phyloP scores from a whole-genome alignment of 2,797 vertebrate species.

The Simalia tracyae region DNA sequence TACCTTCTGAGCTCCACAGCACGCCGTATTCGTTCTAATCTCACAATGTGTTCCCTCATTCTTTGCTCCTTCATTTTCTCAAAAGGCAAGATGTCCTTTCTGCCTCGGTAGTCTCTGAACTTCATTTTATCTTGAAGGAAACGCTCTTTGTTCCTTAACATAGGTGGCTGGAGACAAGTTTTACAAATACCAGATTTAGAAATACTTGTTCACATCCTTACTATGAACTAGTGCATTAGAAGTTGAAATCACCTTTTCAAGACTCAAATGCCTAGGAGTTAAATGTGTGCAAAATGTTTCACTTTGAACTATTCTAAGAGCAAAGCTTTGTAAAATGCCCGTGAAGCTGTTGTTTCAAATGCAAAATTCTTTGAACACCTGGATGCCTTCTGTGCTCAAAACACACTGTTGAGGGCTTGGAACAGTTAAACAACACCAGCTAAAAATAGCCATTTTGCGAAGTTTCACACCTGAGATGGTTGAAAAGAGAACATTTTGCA shows the following conservation, averaged over 20 bases:
- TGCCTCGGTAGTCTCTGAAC: constrained; percentile 79
- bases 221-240: neutral
- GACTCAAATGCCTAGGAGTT: neutral
- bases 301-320: neutral
- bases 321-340: neutral
- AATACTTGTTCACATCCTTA: constrained; percentile 36
- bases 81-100: constrained; percentile 90
- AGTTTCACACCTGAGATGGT: neutral
- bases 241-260: neutral
- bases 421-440: neutral
- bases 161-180: constrained; percentile 78
- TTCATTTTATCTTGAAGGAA: constrained; percentile 80
- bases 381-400: neutral
- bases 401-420: neutral
- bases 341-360: neutral
- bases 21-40: constrained; percentile 86
- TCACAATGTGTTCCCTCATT: constrained; percentile 87
- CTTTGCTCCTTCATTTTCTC: constrained; percentile 97
- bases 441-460: neutral
- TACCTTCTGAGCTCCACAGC: constrained; percentile 92
- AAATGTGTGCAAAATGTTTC: neutral
- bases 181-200: constrained; percentile 57
- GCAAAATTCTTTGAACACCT: neutral
- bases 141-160: constrained; percentile 84
- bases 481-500: neutral